phyloP scores from a whole-genome alignment of 2,113 vertebrate genomes.

The Chlorocebus sabaeus region DNA sequence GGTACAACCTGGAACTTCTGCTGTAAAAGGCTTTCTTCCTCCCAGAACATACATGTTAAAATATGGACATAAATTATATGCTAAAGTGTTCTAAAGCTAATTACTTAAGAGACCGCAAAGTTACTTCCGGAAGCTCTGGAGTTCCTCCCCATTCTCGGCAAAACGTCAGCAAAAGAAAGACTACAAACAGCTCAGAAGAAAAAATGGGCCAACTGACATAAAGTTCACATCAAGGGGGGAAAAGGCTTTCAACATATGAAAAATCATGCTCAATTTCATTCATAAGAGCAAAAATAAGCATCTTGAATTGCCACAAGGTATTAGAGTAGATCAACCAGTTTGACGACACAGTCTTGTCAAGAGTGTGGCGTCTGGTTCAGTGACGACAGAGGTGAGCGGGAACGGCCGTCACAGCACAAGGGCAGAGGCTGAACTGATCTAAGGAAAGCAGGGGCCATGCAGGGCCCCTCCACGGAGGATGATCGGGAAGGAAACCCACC shows the following conservation, averaged over 20 bases:
- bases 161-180: neutral
- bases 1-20: neutral
- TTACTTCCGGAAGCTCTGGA: neutral
- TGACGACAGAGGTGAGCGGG: too few species aligned
- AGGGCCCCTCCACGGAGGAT: neutral
- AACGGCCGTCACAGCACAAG: accelerated
- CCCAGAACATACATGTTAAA: neutral
- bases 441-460: neutral
- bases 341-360: neutral
- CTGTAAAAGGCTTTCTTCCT: neutral
- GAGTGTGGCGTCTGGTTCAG: neutral
- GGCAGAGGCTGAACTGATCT: neutral
- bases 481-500: neutral
- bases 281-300: neutral
- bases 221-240: neutral
- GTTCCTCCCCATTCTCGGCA: neutral
- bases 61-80: neutral
- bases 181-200: too few species aligned
- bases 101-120: neutral
- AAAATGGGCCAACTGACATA: neutral
- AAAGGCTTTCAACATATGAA: neutral
- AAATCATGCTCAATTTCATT: neutral
- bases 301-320: too few species aligned
- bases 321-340: too few species aligned
- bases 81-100: neutral